These are phyloP conservation scores for Drosophila robusta DNA, from an alignment of 2,888 invertebrate species.

Conservation along the genomic window DNA sequence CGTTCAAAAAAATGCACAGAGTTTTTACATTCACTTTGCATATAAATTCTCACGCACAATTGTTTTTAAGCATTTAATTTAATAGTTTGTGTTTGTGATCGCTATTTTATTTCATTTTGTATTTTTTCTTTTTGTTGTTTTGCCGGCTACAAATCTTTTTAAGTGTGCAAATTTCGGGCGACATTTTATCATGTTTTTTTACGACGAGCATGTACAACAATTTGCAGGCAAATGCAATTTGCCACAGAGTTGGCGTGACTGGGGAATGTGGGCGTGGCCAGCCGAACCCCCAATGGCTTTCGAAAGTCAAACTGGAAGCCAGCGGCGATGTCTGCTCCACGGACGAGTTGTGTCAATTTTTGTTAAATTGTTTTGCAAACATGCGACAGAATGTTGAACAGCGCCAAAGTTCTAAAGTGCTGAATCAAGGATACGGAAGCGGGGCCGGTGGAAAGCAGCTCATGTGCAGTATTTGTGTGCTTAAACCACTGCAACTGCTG, in stretches of 20 bases:
- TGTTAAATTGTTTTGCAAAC: conserved; percentile 62
- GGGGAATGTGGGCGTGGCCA: conserved; percentile 18
- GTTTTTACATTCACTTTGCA: conserved; percentile 23
- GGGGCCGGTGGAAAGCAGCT: neutral
- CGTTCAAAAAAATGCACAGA: neutral
- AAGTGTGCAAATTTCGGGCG: conserved; percentile 46
- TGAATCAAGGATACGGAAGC: neutral
- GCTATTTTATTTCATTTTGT: conserved; percentile 15
- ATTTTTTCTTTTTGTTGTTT: conserved; percentile 9
- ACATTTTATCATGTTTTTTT: conserved; percentile 48
- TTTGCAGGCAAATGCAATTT: conserved; percentile 64
- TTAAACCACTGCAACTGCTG: conserved; percentile 18
- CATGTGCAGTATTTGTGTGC: conserved; percentile 18
- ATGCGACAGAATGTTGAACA: conserved; percentile 27
- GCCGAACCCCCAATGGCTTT: neutral
- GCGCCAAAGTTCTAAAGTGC: conserved; percentile 14
- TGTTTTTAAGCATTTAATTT: conserved; percentile 62
- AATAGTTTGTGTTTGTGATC: conserved; percentile 47
- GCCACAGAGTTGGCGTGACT: conserved; percentile 33
- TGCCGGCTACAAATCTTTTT: conserved; percentile 55
- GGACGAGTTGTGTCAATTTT: conserved; percentile 54
- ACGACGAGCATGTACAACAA: conserved; percentile 38
- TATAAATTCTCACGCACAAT: conserved; percentile 61
- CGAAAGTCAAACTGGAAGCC: conserved; percentile 28
- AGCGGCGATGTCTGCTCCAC: conserved; percentile 22